Conservation (phyloP, 2,113 vertebrate genomes). For the Neolamprologus caudopunctatus region DNA sequence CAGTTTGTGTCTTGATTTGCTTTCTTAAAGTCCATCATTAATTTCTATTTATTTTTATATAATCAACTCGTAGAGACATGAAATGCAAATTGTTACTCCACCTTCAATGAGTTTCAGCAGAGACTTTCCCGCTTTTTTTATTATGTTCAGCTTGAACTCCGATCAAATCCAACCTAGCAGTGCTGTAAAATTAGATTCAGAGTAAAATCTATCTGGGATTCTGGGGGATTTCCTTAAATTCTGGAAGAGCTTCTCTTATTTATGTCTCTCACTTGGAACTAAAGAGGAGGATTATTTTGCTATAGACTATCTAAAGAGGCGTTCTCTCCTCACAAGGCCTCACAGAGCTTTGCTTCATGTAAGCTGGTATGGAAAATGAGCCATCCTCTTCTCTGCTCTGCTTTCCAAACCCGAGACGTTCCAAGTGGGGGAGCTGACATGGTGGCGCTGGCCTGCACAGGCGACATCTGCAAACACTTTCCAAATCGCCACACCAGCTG, state of each 20-base stretch:
- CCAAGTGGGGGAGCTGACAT: constrained; percentile 21
- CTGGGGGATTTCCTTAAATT: not conserved
- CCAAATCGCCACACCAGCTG: constrained; percentile 4
- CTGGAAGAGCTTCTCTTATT: not conserved
- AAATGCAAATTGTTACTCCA: not conserved
- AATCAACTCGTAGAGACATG: not conserved
- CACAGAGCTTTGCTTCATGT: constrained; percentile 7
- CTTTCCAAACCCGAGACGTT: constrained; percentile 19
- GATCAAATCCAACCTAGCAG: not conserved
- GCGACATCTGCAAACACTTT: constrained; percentile 55
- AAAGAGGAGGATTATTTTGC: not conserved
- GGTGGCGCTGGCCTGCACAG: constrained; percentile 2
- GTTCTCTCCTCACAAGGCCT: not conserved
- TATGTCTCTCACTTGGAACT: not conserved
- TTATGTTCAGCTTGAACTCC: not conserved
- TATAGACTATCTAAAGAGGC: not conserved
- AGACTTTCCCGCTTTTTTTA: not conserved
- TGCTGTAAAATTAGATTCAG: not conserved
- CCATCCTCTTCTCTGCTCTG: constrained; percentile 4
- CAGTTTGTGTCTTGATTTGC: not conserved
- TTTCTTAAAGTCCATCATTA: not conserved
- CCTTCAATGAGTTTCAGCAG: not conserved
- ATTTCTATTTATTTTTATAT: not conserved
- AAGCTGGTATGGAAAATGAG: constrained; percentile 48
- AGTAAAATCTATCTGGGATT: not conserved